These are phyloP conservation scores for Tylochromis polylepis DNA, from an alignment of 2,113 vertebrate species.

Conservation along the genomic window DNA sequence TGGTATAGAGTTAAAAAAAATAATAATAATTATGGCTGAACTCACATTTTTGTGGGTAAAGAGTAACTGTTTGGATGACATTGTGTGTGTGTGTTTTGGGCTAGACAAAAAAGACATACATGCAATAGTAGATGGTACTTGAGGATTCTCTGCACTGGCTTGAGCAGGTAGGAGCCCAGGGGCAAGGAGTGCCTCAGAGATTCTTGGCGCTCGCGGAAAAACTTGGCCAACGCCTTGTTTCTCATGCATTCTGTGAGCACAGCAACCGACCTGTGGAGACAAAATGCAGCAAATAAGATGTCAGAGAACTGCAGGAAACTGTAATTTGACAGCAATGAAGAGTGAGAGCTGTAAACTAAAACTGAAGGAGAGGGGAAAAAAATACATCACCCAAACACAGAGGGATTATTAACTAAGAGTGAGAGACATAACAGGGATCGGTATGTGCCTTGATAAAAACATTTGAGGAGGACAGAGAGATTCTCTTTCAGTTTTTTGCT, in stretches of 20 bases:
- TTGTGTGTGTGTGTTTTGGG: neutral
- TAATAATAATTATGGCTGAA: neutral
- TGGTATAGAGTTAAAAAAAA: neutral
- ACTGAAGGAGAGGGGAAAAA: accelerated
- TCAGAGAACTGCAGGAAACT: neutral
- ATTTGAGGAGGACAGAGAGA: neutral
- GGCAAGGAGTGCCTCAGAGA: slow-evolving; percentile 89
- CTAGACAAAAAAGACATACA: slow-evolving; percentile 68
- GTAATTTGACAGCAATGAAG: neutral
- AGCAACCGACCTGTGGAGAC: slow-evolving; percentile 85
- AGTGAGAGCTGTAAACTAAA: neutral
- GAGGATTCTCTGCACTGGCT: slow-evolving; percentile 97
- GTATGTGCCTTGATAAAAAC: neutral
- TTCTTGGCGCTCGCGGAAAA: slow-evolving; percentile 94
- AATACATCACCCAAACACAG: neutral
- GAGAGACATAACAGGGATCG: neutral
- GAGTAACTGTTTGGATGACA: neutral
- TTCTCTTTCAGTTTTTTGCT: neutral
- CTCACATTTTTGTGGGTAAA: neutral
- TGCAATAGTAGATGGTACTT: slow-evolving; percentile 97
- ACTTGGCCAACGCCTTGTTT: slow-evolving; percentile 90
- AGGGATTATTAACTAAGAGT: neutral
- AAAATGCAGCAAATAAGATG: neutral
- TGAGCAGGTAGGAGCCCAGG: slow-evolving; percentile 95
- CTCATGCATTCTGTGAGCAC: slow-evolving; percentile 97